Conservation (phyloP, 2,797 vertebrate species). For the Margarornis squamiger region DNA sequence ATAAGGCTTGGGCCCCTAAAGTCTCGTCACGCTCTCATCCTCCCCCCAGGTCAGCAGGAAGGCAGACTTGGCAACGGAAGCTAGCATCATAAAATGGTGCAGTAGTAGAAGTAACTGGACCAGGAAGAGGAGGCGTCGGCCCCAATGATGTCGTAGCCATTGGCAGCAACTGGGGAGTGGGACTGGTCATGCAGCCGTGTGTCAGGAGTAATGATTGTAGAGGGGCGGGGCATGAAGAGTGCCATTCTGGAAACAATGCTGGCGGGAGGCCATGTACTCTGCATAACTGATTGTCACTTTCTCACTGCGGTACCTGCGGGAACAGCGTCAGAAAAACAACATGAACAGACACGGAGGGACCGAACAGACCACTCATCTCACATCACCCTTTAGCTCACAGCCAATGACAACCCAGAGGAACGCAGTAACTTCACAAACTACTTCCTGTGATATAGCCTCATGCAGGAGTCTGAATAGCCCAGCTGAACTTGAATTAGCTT, state of each 20-base stretch:
- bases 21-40: slow-evolving; percentile 73
- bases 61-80: slow-evolving; percentile 86
- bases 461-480: not conserved
- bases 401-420: accelerated
- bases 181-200: slow-evolving; percentile 84
- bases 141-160: slow-evolving; percentile 84
- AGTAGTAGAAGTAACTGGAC: slow-evolving; percentile 89
- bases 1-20: slow-evolving; percentile 82
- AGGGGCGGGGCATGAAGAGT: slow-evolving; percentile 84
- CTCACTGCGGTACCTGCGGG: slow-evolving; percentile 82
- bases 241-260: slow-evolving; percentile 85
- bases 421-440: not conserved
- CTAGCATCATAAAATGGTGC: slow-evolving; percentile 89
- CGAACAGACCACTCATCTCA: not conserved
- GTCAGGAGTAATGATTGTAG: slow-evolving; percentile 90
- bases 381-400: not conserved
- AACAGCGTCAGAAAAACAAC: not conserved
- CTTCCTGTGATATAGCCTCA: not conserved
- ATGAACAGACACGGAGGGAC: not conserved
- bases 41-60: slow-evolving; percentile 76
- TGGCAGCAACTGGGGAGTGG: slow-evolving; percentile 81
- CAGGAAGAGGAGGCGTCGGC: slow-evolving; percentile 84
- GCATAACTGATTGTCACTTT: slow-evolving; percentile 88
- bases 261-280: slow-evolving; percentile 84
- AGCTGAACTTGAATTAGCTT: not conserved